Percentiles rank a stretch among this genome's conserved stretches.
These are phyloP conservation scores for Pangasianodon hypophthalmus DNA, from an alignment of 2,113 vertebrate species.

Conservation along the genomic window DNA sequence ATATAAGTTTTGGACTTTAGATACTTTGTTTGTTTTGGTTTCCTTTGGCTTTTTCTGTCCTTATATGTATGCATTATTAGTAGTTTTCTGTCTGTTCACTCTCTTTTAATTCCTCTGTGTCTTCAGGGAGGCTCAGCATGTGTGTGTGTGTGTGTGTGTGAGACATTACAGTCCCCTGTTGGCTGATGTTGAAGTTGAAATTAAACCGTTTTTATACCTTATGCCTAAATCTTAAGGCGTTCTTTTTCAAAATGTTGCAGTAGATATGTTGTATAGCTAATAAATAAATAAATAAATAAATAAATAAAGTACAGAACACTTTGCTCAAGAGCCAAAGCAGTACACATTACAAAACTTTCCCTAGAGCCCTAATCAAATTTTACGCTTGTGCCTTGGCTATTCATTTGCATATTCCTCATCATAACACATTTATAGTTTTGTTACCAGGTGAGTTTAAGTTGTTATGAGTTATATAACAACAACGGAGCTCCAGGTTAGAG, in stretches of 20 bases:
- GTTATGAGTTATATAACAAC: not conserved
- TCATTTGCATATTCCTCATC: conserved; percentile 38
- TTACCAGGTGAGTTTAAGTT: conserved; percentile 1
- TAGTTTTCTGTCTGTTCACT: not conserved
- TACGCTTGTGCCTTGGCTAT: not conserved
- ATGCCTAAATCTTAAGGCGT: not conserved
- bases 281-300: not conserved
- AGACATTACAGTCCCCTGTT: conserved; percentile 9
- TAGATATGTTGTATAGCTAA: not conserved
- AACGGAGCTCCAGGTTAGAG: not conserved
- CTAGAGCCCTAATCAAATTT: conserved; percentile 3
- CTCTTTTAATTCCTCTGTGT: conserved; percentile 6
- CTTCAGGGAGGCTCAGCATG: not conserved
- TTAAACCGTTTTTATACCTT: conserved; percentile 9
- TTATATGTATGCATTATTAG: not conserved
- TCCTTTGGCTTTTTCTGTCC: no score
- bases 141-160: conserved; percentile 6
- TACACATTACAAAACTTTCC: not conserved
- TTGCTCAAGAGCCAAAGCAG: conserved; percentile 5
- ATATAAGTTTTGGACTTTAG: not conserved
- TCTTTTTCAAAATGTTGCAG: not conserved
- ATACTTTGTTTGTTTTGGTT: not conserved
- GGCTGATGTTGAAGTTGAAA: conserved; percentile 18
- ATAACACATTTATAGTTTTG: not conserved
- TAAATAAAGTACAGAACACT: not conserved